Evolutionary conservation across 2,113 vertebrate species (phyloP).

Genomic region (Rhipidura dahli): DNA sequence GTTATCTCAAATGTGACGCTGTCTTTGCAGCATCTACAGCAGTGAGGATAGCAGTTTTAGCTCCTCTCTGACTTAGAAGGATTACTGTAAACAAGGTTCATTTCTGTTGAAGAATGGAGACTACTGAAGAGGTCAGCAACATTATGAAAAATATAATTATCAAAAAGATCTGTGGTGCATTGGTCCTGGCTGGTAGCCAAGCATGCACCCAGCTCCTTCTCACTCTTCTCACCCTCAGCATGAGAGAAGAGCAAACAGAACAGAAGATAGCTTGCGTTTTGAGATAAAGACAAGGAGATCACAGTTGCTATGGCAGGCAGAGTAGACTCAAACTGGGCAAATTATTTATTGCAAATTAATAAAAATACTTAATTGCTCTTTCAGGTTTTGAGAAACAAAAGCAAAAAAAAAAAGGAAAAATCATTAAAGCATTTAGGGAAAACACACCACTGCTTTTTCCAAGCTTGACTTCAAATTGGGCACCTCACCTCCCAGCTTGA

Average conservation of each 20-base stretch:
- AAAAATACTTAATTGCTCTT: not conserved
- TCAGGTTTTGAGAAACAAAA: not conserved
- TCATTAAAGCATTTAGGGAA: not conserved
- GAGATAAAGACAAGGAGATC: not conserved
- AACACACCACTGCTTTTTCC: not conserved
- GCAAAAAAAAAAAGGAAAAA: not conserved
- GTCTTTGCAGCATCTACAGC: not conserved
- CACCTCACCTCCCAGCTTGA: not conserved
- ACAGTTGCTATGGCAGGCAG: not conserved
- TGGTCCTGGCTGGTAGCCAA: not conserved
- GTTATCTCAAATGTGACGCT: not conserved
- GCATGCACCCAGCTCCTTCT: not conserved
- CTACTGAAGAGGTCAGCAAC: not conserved
- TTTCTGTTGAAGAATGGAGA: not conserved
- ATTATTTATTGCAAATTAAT: not conserved
- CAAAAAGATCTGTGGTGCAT: not conserved
- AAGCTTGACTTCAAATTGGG: not conserved
- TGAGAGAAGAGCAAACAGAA: not conserved
- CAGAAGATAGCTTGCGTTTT: accelerated
- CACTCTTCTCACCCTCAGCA: not conserved
- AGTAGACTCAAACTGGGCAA: not conserved
- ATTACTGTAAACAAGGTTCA: not conserved
- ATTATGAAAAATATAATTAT: not conserved
- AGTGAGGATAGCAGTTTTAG: not conserved
- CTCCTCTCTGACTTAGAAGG: not conserved